Percentiles rank a stretch among this genome's conserved stretches.
phyloP scores from a whole-genome alignment of 2,888 invertebrate species.

The Drosophila prolongata region DNA sequence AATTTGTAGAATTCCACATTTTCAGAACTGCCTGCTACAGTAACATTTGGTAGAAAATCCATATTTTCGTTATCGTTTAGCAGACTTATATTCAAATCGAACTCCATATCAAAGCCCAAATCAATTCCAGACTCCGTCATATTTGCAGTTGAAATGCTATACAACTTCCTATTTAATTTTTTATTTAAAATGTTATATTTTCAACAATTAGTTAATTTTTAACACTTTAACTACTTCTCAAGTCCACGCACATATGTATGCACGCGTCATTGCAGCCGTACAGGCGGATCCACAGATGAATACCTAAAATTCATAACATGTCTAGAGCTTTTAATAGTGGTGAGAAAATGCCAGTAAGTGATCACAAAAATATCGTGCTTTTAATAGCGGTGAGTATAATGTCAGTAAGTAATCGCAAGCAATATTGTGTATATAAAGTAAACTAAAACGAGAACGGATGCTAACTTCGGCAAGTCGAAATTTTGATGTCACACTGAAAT shows the following conservation, averaged over 20 bases:
- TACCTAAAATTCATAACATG: slow-evolving; percentile 33
- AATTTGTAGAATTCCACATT: slow-evolving; percentile 87
- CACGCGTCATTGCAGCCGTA: slow-evolving; percentile 21
- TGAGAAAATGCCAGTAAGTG: slow-evolving; percentile 33
- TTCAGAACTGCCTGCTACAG: slow-evolving; percentile 73
- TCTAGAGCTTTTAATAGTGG: slow-evolving; percentile 41
- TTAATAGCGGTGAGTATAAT: slow-evolving; percentile 25
- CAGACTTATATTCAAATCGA: slow-evolving; percentile 77
- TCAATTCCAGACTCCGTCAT: slow-evolving; percentile 88
- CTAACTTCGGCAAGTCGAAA: no score
- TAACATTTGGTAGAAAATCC: slow-evolving; percentile 73
- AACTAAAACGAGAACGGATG: no score
- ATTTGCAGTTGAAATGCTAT: slow-evolving; percentile 6
- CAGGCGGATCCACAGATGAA: slow-evolving; percentile 8
- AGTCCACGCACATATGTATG: slow-evolving; percentile 31
- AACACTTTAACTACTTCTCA: slow-evolving; percentile 28
- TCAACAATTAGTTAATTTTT: background rate
- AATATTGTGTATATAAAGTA: background rate
- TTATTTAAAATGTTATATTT: background rate
- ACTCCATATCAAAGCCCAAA: slow-evolving; percentile 87
- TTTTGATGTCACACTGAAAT: no score
- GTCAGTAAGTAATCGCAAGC: slow-evolving; percentile 25
- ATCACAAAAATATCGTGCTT: slow-evolving; percentile 21
- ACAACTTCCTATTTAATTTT: slow-evolving; percentile 2
- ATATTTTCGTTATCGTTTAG: slow-evolving; percentile 73